Base-by-base conservation (phyloP, 2,113 vertebrate species). In the Mus spicilegus region DNA sequence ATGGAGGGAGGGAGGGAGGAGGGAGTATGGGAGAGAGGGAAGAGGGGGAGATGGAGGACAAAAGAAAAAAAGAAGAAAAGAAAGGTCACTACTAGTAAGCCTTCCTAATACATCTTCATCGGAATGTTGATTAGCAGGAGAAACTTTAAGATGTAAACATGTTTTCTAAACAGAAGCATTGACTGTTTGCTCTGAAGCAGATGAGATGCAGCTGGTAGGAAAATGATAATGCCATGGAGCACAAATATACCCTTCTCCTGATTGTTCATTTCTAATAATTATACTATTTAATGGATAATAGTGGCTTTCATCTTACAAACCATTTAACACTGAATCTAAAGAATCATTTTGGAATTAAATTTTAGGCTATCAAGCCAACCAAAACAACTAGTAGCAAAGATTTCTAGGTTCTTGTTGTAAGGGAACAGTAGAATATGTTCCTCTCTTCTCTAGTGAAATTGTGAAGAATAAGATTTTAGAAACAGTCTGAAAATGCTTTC, bases 151-250 rank as follows among this genome's bases (percentile, higher is more conserved):
- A 73, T 72, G 85, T 75, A 94, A 98, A 92, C 76, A 94, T 16
- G 46, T 78, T 93, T 95, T 97, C 77, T 95, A 96, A 96, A 91
- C 82, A 95, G 75, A 96, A 42, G 7, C 70, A 90, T 51, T 33
- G 22, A 94, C 96, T 81, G 75, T 88, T 95, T 96, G 73, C 95
- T 95, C 61, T 95, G 58, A 97, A 93, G 90, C 90, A 96, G 94
- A 95, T 87, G 46, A 96, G 90, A 93, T 75, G 30, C 72, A 95
- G 61, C 72, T 94, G 81, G 61, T 4, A 86, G 78, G 95, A 85
- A 96, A 91, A 95, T 76, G 20, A 93, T 87, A 95, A 58, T 90
- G 20, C 1, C 51, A 81, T 63, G 86, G 88, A 77, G 88, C 22
- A 90, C 67, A 95, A 89, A 92, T 93, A 94, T 80, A 92, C 20